Evolutionary conservation across 2,113 vertebrate genomes (phyloP).

Genomic region (Hyaena hyaena): DNA sequence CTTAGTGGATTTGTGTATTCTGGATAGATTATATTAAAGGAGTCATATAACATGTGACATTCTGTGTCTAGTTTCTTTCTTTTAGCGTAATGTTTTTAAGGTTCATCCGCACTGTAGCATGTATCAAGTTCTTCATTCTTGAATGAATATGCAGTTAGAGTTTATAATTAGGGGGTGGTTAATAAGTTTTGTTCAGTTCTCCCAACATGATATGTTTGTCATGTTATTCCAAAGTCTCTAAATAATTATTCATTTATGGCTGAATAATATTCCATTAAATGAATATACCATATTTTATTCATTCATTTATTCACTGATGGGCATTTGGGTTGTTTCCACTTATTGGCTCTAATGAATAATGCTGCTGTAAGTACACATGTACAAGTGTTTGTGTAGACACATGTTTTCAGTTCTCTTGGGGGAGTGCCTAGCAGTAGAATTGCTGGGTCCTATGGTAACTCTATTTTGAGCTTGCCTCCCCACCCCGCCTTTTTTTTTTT

Average conservation of each 20-base stretch:
- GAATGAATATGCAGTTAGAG: background rate
- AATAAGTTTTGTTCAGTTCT: background rate
- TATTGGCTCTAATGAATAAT: background rate
- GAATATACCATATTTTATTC: background rate
- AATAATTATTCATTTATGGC: background rate
- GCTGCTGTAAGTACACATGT: background rate
- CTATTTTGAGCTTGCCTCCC: background rate
- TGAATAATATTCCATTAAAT: background rate
- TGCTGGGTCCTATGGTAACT: background rate
- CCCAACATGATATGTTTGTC: background rate
- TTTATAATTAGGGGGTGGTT: background rate
- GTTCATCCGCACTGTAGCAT: background rate
- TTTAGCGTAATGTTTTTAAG: background rate
- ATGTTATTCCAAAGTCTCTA: background rate
- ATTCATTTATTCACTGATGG: background rate
- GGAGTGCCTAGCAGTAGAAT: background rate
- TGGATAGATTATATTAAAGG: background rate
- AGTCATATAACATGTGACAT: too few species aligned
- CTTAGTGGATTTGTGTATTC: background rate
- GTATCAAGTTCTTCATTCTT: background rate
- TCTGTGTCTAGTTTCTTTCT: background rate
- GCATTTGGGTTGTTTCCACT: background rate
- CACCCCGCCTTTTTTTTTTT: background rate
- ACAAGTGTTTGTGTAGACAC: background rate
- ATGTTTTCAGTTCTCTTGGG: background rate